Evolutionary conservation across 1,140 invertebrate species (phyloP).

Genomic region (Sipha flava): DNA sequence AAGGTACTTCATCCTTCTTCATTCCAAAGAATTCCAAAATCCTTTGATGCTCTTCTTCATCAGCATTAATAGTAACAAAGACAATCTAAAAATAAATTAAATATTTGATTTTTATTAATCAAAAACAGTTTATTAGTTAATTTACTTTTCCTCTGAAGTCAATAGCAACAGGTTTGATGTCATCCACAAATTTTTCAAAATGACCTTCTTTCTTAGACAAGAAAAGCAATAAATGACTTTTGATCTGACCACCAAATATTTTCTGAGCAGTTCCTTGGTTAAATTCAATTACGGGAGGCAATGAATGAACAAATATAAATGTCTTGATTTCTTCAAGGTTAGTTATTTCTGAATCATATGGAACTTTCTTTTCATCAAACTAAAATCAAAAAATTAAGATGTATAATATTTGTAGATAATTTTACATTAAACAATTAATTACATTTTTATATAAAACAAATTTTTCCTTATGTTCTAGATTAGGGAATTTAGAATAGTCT

Average conservation of each 20-base stretch:
- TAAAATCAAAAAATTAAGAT: slow-evolving; percentile 48
- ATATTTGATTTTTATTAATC: background rate
- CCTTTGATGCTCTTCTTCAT: slow-evolving; percentile 90
- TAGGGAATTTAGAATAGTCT: slow-evolving; percentile 57
- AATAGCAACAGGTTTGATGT: slow-evolving; percentile 70
- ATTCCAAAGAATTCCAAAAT: slow-evolving; percentile 99
- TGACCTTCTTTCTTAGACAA: slow-evolving; percentile 79
- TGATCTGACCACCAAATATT: slow-evolving; percentile 96
- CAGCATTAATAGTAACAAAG: slow-evolving; percentile 91
- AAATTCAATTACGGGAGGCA: slow-evolving; percentile 95
- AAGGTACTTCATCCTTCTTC: slow-evolving; percentile 83
- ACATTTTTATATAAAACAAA: slow-evolving; percentile 87
- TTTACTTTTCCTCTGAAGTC: slow-evolving; percentile 80
- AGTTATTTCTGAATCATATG: slow-evolving; percentile 63
- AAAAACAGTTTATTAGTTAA: background rate
- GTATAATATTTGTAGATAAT: background rate
- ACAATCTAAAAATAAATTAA: slow-evolving; percentile 53
- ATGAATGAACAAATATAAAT: slow-evolving; percentile 75
- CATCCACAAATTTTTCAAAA: slow-evolving; percentile 68
- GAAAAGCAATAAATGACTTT: slow-evolving; percentile 91
- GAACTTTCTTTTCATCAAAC: slow-evolving; percentile 87
- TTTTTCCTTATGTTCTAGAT: slow-evolving; percentile 51
- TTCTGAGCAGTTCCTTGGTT: slow-evolving; percentile 94
- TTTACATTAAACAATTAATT: slow-evolving; percentile 35
- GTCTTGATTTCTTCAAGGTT: slow-evolving; percentile 61